A percentile compares a stretch with the other conserved stretches of the same genome.
These are phyloP conservation scores for Kryptopterus vitreolus DNA, from an alignment of 2,797 vertebrate genomes.

Conservation along the genomic window DNA sequence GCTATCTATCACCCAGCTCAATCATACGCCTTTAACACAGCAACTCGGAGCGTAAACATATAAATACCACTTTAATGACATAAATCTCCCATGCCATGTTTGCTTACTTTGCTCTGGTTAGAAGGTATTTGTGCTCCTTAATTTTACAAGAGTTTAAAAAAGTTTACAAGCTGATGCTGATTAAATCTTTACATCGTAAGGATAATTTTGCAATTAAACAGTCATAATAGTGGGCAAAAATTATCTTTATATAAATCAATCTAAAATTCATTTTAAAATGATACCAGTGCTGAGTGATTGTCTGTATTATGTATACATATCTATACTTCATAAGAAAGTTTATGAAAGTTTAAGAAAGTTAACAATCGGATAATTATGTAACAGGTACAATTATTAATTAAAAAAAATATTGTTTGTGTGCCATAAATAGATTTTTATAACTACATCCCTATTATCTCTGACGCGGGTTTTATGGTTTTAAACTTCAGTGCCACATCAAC, in stretches of 20 bases:
- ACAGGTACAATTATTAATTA: background rate
- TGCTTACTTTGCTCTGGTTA: constrained; percentile 46
- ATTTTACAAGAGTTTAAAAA: constrained; percentile 49
- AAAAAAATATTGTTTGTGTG: background rate
- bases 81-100: constrained; percentile 25
- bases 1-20: constrained; percentile 75
- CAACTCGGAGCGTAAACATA: constrained; percentile 47
- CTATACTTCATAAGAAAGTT: background rate
- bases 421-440: background rate
- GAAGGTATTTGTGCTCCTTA: constrained; percentile 65
- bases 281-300: too few relatives aligned
- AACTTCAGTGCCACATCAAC: background rate
- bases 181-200: constrained; percentile 35
- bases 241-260: constrained; percentile 67
- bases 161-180: constrained; percentile 51
- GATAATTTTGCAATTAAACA: constrained; percentile 23
- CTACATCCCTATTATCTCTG: background rate
- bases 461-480: background rate
- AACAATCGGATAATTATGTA: background rate
- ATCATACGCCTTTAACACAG: constrained; percentile 61
- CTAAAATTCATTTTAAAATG: background rate
- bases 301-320: constrained; percentile 39
- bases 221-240: constrained; percentile 62
- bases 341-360: background rate
- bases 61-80: constrained; percentile 58